Evolutionary conservation across 2,797 vertebrate genomes (phyloP).

Genomic region (Margarornis squamiger): DNA sequence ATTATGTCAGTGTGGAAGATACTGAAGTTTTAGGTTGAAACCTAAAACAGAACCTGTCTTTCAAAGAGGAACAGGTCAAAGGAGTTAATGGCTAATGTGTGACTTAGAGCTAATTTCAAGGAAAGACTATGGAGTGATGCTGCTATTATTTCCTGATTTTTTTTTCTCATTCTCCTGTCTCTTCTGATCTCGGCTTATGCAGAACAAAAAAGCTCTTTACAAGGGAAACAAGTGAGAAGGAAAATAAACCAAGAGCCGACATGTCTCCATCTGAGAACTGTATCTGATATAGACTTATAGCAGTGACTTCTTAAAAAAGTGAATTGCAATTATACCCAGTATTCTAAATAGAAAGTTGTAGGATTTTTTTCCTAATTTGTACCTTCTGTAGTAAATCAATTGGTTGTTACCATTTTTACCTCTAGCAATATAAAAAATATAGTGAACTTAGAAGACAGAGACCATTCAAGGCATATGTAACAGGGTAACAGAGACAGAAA

Average conservation of each 20-base stretch:
- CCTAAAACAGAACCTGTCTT: slow-evolving; percentile 40
- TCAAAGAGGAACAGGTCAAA: slow-evolving; percentile 62
- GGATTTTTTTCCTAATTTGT: background rate
- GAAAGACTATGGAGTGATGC: background rate
- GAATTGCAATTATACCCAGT: background rate
- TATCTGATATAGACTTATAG: background rate
- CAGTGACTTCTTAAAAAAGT: background rate
- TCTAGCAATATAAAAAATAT: background rate
- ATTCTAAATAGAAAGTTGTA: background rate
- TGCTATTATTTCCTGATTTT: slow-evolving; percentile 9
- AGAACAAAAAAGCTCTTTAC: background rate
- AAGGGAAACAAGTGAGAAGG: background rate
- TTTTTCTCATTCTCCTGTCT: background rate
- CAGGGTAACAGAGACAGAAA: background rate
- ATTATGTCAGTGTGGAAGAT: slow-evolving; percentile 55
- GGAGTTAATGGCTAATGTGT: slow-evolving; percentile 68
- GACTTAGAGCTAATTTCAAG: slow-evolving; percentile 55
- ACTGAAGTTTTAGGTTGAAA: slow-evolving; percentile 58
- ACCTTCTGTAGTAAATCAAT: background rate
- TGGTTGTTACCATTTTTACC: background rate
- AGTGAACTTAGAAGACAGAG: background rate
- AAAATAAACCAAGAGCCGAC: slow-evolving; percentile 28
- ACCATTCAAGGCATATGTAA: background rate
- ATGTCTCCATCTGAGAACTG: background rate
- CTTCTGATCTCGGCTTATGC: background rate